Base-by-base conservation (phyloP, 2,797 vertebrate genomes). In the Periophthalmus magnuspinnatus region DNA sequence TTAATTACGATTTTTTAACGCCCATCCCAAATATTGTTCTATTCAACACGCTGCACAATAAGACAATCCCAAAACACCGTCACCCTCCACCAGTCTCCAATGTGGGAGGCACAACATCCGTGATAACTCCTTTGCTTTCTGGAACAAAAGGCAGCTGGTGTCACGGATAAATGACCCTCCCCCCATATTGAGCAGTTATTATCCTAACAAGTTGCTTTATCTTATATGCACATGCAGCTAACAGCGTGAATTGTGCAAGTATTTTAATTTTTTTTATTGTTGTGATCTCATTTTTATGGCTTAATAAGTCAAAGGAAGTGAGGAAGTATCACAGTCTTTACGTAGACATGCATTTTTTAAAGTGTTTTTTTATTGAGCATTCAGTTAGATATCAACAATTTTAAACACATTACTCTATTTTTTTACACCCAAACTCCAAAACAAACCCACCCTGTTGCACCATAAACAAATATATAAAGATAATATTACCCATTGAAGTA, bases 81-180 rank as follows among this genome's bases (percentile, higher is more conserved):
- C 78, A 89, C 72, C 80, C 81, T 89, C 66, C 32, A 16, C 69
- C 65, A 76, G 61, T 68, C 79, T 68, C 69, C 78, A 87, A 80
- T 47, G 81, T 70, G 80, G 60, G 56, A 72, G 64, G 73, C 84
- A 82, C 81, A 87, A 84, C 70, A 72, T 80, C 76, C 76, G 69
- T 34, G 72, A 86, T 89, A 75, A 87, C 69, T 78, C 56, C 45
- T 33, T 61, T 69, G 56, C 74, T 73, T 82, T 70, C 75, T 69
- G 74, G 89, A 84, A 84, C 80, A 83, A 84, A 86, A 89, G 80
- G 72, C 79, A 57, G 57, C 72, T 80, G 75, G 68, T 82, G 80
- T 86, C 80, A 72, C 60, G 81, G 85, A 89, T 88, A 86, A 89
- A 87, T 66, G 47, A 61, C 80, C 71, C 64, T 33, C 1, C 75